Base-by-base conservation (phyloP, 1,140 invertebrate species). In the Metopolophium dirhodum region DNA sequence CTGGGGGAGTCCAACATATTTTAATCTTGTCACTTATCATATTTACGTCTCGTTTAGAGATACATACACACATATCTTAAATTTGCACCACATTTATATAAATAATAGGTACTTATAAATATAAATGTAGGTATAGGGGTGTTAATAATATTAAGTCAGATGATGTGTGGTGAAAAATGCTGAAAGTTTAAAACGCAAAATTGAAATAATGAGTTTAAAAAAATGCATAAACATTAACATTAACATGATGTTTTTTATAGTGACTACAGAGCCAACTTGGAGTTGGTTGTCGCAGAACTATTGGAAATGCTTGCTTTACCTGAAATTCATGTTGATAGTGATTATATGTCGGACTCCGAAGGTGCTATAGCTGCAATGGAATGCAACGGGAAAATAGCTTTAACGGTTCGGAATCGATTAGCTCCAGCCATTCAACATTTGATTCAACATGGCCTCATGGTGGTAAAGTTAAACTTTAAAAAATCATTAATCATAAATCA, bases 361-460 rank as follows among this genome's bases (percentile, higher is more conserved):
- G 96, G 96, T 94, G 96, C 95, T 94, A 95, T 95, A 83, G 95
- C 95, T 93, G 85, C 86, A 23, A 95, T 95, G 94, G 95, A 95
- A 93, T 97, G 95, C 94, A 97, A 97, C 94, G 96, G 97, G 85
- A 97, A 97, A 94, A 94, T 99, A 85, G 98, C 98, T 6, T 97
- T 97, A 83, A 97, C 97, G 83, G 98, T 99, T 8, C 96, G 99
- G 47, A 99, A 99, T 96, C 97, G 99, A 94, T 96, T 99, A 54
- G 97, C 98, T 41, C 96, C 97, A 41, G 97, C 98, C 83, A 96
- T 99, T 91, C 96, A 98, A 94, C 98, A 99, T 95, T 96, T 99
- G 14, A 97, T 99, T 82, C 97, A 99, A 95, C 99, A 99, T 96
- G 99, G 99, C 18, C 95, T 99, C 6, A 96, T 97, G 95, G 94